A percentile compares a stretch with the other conserved stretches of the same genome.
These are phyloP conservation scores for Dendrolimus punctatus DNA, from an alignment of 1,140 invertebrate species.

Conservation along the genomic window DNA sequence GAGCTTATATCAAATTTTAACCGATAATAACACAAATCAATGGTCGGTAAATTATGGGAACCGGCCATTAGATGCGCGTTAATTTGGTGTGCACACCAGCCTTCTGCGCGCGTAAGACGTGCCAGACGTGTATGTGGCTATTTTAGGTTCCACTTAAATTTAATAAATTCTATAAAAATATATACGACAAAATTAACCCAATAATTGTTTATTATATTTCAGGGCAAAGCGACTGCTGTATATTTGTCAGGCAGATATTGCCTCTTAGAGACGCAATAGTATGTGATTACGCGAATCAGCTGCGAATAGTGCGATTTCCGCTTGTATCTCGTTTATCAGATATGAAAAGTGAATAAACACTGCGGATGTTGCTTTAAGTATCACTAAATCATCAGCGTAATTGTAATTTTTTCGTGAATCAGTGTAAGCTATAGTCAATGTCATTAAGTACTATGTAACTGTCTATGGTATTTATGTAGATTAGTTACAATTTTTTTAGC, in stretches of 20 bases:
- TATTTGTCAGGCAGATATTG: conserved; percentile 87
- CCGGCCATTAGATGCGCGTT: too few relatives aligned
- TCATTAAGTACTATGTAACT: too few relatives aligned
- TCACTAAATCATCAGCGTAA: not conserved
- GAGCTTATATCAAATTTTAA: too few relatives aligned
- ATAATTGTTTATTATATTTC: conserved; percentile 21
- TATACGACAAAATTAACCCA: not conserved
- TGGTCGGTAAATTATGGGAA: too few relatives aligned
- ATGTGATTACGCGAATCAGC: conserved; percentile 94
- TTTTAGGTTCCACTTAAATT: too few relatives aligned
- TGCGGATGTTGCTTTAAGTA: not conserved
- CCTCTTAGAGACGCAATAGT: conserved; percentile 85
- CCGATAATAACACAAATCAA: too few relatives aligned
- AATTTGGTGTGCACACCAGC: too few relatives aligned
- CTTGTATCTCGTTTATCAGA: conserved; percentile 74
- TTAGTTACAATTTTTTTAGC: too few relatives aligned
- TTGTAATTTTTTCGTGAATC: not conserved
- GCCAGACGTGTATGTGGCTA: too few relatives aligned
- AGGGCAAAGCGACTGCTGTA: conserved; percentile 81
- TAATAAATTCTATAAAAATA: too few relatives aligned
- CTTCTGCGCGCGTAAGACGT: too few relatives aligned
- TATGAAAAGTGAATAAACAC: conserved; percentile 50
- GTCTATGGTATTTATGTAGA: not conserved
- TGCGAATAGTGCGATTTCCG: conserved; percentile 92
- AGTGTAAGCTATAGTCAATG: too few relatives aligned